Evolutionary conservation across 2,113 vertebrate species (phyloP).

Genomic region (Oryzias curvinotus): DNA sequence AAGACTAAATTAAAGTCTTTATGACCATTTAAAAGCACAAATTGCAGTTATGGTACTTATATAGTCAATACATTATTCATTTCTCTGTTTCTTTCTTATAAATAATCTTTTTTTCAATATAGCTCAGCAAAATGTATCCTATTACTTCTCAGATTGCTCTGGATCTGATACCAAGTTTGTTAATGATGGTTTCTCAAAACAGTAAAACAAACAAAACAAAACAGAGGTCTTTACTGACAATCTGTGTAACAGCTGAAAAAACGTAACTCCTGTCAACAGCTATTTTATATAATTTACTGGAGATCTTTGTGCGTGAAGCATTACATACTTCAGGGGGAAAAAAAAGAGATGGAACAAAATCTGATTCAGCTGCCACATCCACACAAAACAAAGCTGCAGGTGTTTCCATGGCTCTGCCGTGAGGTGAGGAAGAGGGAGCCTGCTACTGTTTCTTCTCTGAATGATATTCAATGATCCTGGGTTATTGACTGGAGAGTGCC

Average conservation of each 20-base stretch:
- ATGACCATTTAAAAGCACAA: no score
- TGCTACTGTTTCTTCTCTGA: slow-evolving; percentile 38
- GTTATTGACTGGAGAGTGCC: slow-evolving; percentile 33
- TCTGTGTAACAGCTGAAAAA: slow-evolving; percentile 36
- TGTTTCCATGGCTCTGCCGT: slow-evolving; percentile 19
- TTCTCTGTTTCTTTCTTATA: no score
- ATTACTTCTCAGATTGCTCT: no score
- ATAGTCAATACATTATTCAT: no score
- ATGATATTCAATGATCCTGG: slow-evolving; percentile 27
- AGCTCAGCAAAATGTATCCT: no score
- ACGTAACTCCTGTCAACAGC: slow-evolving; percentile 20
- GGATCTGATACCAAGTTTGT: no score
- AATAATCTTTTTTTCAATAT: no score
- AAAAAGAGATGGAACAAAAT: slow-evolving; percentile 41
- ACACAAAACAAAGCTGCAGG: slow-evolving; percentile 9
- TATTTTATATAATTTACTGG: slow-evolving; percentile 21
- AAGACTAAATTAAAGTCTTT: no score
- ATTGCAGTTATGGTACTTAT: no score
- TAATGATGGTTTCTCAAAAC: slow-evolving; percentile 11
- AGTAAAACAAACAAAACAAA: background rate
- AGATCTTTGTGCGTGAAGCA: slow-evolving; percentile 35
- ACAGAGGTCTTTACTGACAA: slow-evolving; percentile 2
- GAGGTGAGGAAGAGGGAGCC: slow-evolving; percentile 6
- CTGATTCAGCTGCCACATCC: slow-evolving; percentile 31
- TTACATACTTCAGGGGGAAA: slow-evolving; percentile 42